These are phyloP conservation scores for Heliothis peltigera DNA, from an alignment of 2,888 invertebrate genomes.

Conservation along the genomic window DNA sequence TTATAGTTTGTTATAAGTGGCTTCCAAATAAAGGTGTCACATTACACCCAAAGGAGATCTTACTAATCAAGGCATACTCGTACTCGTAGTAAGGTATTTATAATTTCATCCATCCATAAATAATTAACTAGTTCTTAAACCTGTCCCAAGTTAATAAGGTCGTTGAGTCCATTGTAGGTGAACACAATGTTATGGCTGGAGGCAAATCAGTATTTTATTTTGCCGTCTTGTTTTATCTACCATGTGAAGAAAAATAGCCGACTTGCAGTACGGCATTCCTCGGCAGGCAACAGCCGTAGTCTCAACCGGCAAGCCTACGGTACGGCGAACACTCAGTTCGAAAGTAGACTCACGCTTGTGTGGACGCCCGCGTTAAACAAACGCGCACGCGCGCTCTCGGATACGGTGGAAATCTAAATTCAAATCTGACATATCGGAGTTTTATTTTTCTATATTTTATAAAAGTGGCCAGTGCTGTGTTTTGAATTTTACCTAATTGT, in stretches of 20 bases:
- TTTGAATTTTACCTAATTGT: constrained; percentile 67
- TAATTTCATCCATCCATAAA: constrained; percentile 32
- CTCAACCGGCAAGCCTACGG: constrained; percentile 40
- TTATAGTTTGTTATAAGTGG: constrained; percentile 29
- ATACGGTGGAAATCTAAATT: constrained; percentile 73
- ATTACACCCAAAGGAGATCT: constrained; percentile 53
- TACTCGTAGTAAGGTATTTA: constrained; percentile 20
- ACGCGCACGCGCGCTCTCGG: constrained; percentile 71
- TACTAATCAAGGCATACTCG: constrained; percentile 47
- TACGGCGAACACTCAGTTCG: constrained; percentile 76
- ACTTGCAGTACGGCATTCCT: constrained; percentile 85
- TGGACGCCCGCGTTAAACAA: constrained; percentile 76
- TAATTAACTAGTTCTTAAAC: constrained; percentile 29
- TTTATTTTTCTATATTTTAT: constrained; percentile 56
- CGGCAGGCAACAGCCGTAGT: constrained; percentile 58
- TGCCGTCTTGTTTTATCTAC: constrained; percentile 74
- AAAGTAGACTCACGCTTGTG: constrained; percentile 82
- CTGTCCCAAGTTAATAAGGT: constrained; percentile 42
- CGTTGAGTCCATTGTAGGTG: constrained; percentile 36
- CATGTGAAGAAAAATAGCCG: constrained; percentile 79
- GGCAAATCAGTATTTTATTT: constrained; percentile 64
- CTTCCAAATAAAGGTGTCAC: constrained; percentile 40
- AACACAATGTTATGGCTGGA: constrained; percentile 45
- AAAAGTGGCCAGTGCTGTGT: constrained; percentile 82
- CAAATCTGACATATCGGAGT: constrained; percentile 67